Conservation (phyloP, 1,140 invertebrate genomes). For the Cotesia glomerata region DNA sequence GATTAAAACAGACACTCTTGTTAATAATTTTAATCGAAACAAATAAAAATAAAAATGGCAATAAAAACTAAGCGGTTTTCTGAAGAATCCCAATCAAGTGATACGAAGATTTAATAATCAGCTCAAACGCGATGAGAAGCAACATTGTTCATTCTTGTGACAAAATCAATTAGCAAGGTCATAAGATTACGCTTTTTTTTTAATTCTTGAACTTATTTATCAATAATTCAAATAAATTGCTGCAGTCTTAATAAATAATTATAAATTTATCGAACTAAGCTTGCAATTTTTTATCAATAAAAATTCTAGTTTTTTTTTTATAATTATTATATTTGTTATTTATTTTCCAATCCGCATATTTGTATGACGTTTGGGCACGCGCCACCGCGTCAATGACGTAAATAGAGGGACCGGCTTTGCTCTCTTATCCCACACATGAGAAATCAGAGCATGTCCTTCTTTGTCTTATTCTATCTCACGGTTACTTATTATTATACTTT, state of each 20-base stretch:
- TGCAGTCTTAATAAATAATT: not conserved
- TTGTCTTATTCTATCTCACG: not conserved
- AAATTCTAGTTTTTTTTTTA: not conserved
- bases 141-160: too few relatives aligned
- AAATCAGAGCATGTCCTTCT: constrained; percentile 21
- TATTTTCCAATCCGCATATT: not conserved
- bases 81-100: too few relatives aligned
- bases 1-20: too few relatives aligned
- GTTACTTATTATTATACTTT: not conserved
- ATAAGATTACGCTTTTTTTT: too few relatives aligned
- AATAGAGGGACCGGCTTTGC: constrained; percentile 10
- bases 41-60: too few relatives aligned
- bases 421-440: constrained; percentile 15
- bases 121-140: too few relatives aligned
- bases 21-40: too few relatives aligned
- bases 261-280: not conserved
- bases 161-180: too few relatives aligned
- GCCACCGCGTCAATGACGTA: constrained; percentile 23
- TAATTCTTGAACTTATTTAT: too few relatives aligned
- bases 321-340: not conserved
- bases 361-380: constrained; percentile 17
- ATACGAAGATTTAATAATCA: too few relatives aligned
- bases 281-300: not conserved
- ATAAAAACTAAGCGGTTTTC: too few relatives aligned
- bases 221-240: too few relatives aligned